These are phyloP conservation scores for Sebastes paucispinis DNA, from an alignment of 2,797 vertebrate species.

Conservation along the genomic window DNA sequence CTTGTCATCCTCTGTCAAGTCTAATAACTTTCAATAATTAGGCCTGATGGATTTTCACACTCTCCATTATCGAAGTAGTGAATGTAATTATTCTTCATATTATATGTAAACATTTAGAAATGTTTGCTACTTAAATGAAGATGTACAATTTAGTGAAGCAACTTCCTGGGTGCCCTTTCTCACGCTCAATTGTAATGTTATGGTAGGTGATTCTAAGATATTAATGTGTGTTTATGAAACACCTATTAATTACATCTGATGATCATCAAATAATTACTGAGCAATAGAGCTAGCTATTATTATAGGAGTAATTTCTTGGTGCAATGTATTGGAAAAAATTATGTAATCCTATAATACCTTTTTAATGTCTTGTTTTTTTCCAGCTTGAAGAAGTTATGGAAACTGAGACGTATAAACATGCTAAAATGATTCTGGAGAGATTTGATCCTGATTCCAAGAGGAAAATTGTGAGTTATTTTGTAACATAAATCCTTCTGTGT, in stretches of 20 bases:
- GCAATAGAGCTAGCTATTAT: background rate
- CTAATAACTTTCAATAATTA: slow-evolving; percentile 99
- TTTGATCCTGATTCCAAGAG: slow-evolving; percentile 96
- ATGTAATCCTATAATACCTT: background rate
- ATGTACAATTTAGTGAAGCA: slow-evolving; percentile 55
- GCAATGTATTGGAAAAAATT: background rate
- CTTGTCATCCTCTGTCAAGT: slow-evolving; percentile 99
- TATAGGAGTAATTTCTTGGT: background rate
- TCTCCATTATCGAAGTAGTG: slow-evolving; percentile 99
- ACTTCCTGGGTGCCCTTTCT: slow-evolving; percentile 16
- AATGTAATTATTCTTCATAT: slow-evolving; percentile 99
- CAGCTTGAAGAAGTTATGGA: slow-evolving; percentile 99
- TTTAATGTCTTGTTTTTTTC: slow-evolving; percentile 26
- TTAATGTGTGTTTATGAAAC: slow-evolving; percentile 10
- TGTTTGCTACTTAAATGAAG: slow-evolving; percentile 90
- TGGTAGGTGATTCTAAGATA: slow-evolving; percentile 20
- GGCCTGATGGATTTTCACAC: slow-evolving; percentile 99
- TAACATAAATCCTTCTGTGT: background rate
- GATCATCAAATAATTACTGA: slow-evolving; percentile 24
- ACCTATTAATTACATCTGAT: slow-evolving; percentile 35
- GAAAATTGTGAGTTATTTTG: slow-evolving; percentile 83
- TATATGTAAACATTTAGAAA: slow-evolving; percentile 97
- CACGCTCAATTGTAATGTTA: slow-evolving; percentile 19
- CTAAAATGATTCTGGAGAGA: slow-evolving; percentile 97
- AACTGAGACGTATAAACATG: slow-evolving; percentile 98